phyloP scores from a whole-genome alignment of 1,140 invertebrate genomes.

The Drosophila santomea region DNA sequence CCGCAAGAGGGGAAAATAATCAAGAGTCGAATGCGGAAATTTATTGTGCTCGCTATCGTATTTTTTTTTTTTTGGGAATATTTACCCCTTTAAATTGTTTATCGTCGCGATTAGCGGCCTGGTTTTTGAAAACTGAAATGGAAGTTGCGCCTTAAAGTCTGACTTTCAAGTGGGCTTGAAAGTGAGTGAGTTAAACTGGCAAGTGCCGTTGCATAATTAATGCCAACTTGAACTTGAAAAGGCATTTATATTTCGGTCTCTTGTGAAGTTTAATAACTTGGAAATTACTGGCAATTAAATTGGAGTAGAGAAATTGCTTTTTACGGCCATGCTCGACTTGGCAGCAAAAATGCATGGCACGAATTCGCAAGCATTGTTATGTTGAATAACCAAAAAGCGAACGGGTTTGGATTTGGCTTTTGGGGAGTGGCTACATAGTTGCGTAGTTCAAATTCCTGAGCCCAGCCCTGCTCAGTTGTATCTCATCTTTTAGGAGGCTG shows the following conservation, averaged over 20 bases:
- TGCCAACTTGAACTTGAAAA: slow-evolving; percentile 79
- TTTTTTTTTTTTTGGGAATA: slow-evolving; percentile 56
- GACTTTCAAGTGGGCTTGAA: background rate
- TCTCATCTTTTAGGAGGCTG: slow-evolving; percentile 40
- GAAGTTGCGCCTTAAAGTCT: slow-evolving; percentile 25
- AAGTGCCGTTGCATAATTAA: slow-evolving; percentile 68
- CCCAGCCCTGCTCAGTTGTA: slow-evolving; percentile 31
- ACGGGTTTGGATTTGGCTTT: slow-evolving; percentile 54
- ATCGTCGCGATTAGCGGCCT: slow-evolving; percentile 74
- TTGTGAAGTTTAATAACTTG: slow-evolving; percentile 79
- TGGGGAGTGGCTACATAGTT: slow-evolving; percentile 50
- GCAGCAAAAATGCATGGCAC: slow-evolving; percentile 68
- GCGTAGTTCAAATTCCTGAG: slow-evolving; percentile 55
- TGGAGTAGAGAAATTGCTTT: slow-evolving; percentile 55
- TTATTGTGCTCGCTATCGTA: slow-evolving; percentile 64
- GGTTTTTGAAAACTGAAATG: slow-evolving; percentile 47
- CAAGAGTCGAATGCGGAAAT: slow-evolving; percentile 71
- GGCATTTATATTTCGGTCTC: slow-evolving; percentile 39
- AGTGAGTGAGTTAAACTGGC: slow-evolving; percentile 20
- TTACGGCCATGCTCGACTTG: slow-evolving; percentile 52
- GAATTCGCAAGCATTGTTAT: slow-evolving; percentile 57
- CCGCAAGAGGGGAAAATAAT: slow-evolving; percentile 52
- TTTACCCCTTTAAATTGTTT: slow-evolving; percentile 77
- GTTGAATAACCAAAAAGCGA: slow-evolving; percentile 76
- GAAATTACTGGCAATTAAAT: slow-evolving; percentile 74